A percentile compares a stretch with the other conserved stretches of the same genome.
phyloP scores from a whole-genome alignment of 2,888 invertebrate species.

The Notodonta dromedarius region DNA sequence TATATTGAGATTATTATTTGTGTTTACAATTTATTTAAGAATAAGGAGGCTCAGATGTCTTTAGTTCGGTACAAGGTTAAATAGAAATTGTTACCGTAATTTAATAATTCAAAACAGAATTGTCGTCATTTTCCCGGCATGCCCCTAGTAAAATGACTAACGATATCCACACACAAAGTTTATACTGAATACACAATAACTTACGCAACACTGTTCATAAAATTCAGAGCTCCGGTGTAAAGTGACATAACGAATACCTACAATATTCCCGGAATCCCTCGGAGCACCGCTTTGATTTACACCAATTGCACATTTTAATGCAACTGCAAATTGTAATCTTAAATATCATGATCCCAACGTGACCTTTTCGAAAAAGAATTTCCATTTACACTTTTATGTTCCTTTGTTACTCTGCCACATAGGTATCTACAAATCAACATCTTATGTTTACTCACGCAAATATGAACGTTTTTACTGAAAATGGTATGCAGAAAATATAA shows the following conservation, averaged over 20 bases:
- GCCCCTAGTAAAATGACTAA: too few species aligned
- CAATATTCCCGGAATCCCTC: conserved; percentile 26
- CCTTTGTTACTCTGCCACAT: conserved; percentile 45
- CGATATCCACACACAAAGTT: not conserved
- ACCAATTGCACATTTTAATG: conserved; percentile 31
- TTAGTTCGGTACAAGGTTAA: too few species aligned
- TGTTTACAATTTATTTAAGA: too few species aligned
- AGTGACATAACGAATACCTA: conserved; percentile 14
- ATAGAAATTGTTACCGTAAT: too few species aligned
- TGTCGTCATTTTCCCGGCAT: too few species aligned
- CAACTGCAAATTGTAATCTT: conserved; percentile 48
- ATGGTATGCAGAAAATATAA: conserved; percentile 32
- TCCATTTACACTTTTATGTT: conserved; percentile 53
- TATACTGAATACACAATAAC: not conserved
- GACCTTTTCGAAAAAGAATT: conserved; percentile 57
- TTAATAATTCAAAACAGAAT: too few species aligned
- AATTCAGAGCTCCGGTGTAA: conserved; percentile 4
- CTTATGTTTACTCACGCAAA: conserved; percentile 34
- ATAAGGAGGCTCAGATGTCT: too few species aligned
- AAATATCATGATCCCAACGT: conserved; percentile 54
- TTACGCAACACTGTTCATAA: conserved; percentile 1
- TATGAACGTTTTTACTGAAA: conserved; percentile 39
- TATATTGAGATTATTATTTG: too few species aligned
- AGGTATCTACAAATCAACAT: conserved; percentile 49
- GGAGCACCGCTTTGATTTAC: conserved; percentile 37